phyloP scores from a whole-genome alignment of 2,888 invertebrate genomes.

The Drosophila paucipuncta region DNA sequence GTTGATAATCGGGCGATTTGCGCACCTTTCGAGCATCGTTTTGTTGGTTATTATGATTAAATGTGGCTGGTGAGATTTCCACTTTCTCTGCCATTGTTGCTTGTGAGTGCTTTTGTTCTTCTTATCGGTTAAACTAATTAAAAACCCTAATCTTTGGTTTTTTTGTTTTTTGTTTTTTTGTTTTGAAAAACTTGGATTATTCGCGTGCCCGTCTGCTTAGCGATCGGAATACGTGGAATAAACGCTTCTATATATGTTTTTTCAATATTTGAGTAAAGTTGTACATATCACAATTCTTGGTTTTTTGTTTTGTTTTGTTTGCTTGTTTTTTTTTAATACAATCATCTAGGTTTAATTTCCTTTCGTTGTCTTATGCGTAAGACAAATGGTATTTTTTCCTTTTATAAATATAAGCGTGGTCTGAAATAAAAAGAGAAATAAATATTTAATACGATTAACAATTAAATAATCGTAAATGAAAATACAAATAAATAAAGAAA shows the following conservation, averaged over 20 bases:
- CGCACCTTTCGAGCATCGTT: constrained; percentile 81
- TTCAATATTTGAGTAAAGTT: constrained; percentile 81
- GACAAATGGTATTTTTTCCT: constrained; percentile 49
- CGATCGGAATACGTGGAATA: constrained; percentile 53
- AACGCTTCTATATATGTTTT: constrained; percentile 63
- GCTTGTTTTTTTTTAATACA: constrained; percentile 54
- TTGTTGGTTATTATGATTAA: constrained; percentile 68
- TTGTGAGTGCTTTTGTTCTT: constrained; percentile 26
- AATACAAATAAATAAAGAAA: constrained; percentile 5
- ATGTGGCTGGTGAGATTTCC: constrained; percentile 76
- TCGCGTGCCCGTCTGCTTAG: constrained; percentile 35
- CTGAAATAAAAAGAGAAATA: constrained; percentile 41
- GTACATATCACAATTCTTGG: constrained; percentile 77
- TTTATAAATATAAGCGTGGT: constrained; percentile 60
- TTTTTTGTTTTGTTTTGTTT: constrained; percentile 31
- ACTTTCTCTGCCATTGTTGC: constrained; percentile 84
- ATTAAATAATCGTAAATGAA: constrained; percentile 18
- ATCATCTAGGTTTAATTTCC: constrained; percentile 47
- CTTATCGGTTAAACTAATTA: constrained; percentile 54
- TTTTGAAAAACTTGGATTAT: constrained; percentile 32
- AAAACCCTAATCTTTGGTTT: constrained; percentile 74
- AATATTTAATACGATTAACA: background rate
- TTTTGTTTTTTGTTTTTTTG: background rate
- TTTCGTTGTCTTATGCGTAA: constrained; percentile 63
- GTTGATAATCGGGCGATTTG: constrained; percentile 84